phyloP scores from a whole-genome alignment of 2,113 vertebrate species.

The Tragelaphus scriptus region DNA sequence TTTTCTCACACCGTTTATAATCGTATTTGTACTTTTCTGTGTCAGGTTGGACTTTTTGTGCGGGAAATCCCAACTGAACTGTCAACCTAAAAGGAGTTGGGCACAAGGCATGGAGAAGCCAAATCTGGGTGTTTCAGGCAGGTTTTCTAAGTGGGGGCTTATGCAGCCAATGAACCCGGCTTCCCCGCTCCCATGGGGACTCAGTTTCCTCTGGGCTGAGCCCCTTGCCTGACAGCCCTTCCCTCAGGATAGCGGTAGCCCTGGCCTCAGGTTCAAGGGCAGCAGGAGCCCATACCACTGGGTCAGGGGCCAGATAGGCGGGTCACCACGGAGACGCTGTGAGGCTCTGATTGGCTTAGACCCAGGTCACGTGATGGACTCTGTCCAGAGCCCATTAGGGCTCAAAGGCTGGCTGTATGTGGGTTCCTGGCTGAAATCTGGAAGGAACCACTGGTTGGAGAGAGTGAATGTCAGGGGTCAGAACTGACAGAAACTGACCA shows the following conservation, averaged over 20 bases:
- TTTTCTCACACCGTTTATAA: not conserved
- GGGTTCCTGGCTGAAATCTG: not conserved
- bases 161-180: rapidly evolving
- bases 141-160: not conserved
- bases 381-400: not conserved
- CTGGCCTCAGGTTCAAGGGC: not conserved
- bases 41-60: not conserved
- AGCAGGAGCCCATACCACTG: rapidly evolving
- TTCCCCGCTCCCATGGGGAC: not conserved
- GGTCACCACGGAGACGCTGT: rapidly evolving
- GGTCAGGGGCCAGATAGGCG: too few species aligned
- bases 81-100: not conserved
- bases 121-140: rapidly evolving
- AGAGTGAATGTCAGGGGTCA: too few species aligned
- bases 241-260: rapidly evolving
- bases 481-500: rapidly evolving
- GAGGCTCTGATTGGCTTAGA: not conserved
- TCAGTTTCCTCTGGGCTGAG: not conserved
- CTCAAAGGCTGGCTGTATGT: not conserved
- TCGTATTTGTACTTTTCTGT: not conserved
- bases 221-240: too few species aligned
- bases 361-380: rapidly evolving
- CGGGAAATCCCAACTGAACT: not conserved
- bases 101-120: rapidly evolving
- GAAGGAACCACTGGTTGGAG: too few species aligned